Conservation (phyloP, 2,888 invertebrate genomes). For the Acrobasis suavella region DNA sequence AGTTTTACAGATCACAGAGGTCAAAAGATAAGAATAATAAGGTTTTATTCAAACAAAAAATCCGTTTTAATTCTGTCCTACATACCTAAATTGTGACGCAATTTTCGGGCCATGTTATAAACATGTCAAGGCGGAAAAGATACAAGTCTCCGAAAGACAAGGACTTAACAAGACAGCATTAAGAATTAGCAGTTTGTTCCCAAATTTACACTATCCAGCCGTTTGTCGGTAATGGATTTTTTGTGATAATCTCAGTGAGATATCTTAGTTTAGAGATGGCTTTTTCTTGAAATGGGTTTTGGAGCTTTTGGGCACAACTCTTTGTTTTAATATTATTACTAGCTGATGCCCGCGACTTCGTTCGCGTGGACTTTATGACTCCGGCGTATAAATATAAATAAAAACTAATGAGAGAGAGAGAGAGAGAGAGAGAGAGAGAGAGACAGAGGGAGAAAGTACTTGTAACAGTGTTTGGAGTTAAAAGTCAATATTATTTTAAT, state of each 20-base stretch:
- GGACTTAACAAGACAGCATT: slow-evolving; percentile 22
- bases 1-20: too few relatives aligned
- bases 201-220: slow-evolving; percentile 7
- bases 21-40: too few relatives aligned
- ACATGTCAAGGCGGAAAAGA: not conserved
- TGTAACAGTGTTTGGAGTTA: too few relatives aligned
- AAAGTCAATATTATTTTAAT: too few relatives aligned
- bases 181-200: slow-evolving; percentile 27
- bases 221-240: not conserved
- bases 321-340: too few relatives aligned
- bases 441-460: too few relatives aligned
- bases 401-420: too few relatives aligned
- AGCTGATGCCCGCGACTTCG: too few relatives aligned
- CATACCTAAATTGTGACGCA: not conserved
- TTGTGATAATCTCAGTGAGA: not conserved
- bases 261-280: not conserved
- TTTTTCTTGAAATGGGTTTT: not conserved
- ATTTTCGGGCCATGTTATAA: slow-evolving; percentile 8
- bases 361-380: too few relatives aligned
- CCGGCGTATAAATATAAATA: too few relatives aligned
- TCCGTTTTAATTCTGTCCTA: not conserved
- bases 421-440: too few relatives aligned
- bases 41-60: not conserved
- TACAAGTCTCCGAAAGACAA: not conserved
- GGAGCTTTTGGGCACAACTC: not conserved